phyloP scores from a whole-genome alignment of 2,888 invertebrate species.

The Apamea anceps region DNA sequence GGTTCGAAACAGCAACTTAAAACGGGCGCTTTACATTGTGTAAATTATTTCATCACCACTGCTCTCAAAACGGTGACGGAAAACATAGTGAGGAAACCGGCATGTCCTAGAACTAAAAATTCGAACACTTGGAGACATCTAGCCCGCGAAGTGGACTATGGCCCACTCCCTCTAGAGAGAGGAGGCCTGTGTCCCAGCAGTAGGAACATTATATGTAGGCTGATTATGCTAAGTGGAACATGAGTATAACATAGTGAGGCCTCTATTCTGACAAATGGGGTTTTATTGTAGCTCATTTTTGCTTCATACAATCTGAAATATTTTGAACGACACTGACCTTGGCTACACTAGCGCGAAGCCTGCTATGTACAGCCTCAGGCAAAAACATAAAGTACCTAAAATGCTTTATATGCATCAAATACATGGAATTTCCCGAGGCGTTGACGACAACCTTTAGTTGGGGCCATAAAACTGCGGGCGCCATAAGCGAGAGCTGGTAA shows the following conservation, averaged over 20 bases:
- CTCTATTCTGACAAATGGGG: background rate
- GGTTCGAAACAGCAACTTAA: background rate
- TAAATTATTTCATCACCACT: too few species aligned
- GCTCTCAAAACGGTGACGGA: too few species aligned
- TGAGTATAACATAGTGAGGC: background rate
- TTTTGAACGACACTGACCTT: background rate
- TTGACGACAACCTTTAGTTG: conserved; percentile 27
- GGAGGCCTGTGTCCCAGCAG: background rate
- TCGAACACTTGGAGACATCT: too few species aligned
- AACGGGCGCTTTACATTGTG: too few species aligned
- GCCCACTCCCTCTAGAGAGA: too few species aligned
- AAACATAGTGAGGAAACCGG: too few species aligned
- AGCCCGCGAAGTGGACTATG: too few species aligned
- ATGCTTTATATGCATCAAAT: conserved; percentile 56
- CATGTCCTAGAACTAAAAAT: too few species aligned
- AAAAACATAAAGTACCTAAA: conserved; percentile 42
- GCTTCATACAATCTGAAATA: background rate
- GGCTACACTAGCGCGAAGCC: background rate
- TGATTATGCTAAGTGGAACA: background rate
- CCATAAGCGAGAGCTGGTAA: background rate
- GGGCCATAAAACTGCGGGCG: conserved; percentile 11
- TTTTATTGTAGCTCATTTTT: background rate
- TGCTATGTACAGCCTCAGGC: conserved; percentile 27
- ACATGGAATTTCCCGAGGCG: conserved; percentile 47
- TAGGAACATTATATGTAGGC: too few species aligned